Percentiles rank a stretch among this genome's conserved stretches.
These are phyloP conservation scores for Dusona sp. DNA, from an alignment of 2,888 invertebrate species.

Conservation along the genomic window DNA sequence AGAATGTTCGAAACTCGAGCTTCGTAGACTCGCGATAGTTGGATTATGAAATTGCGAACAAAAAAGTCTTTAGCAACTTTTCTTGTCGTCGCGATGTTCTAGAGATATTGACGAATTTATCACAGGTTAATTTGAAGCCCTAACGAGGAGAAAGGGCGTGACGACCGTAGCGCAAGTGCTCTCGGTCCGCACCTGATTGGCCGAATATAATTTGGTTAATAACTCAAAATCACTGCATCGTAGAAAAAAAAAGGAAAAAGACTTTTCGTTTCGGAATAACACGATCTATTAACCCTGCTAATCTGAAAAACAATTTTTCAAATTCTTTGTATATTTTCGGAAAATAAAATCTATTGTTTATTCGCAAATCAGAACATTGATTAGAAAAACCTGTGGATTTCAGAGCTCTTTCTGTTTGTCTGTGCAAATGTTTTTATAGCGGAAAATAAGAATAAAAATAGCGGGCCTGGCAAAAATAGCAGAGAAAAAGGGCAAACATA, in stretches of 20 bases:
- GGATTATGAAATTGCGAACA: not conserved
- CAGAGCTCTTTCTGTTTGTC: not conserved
- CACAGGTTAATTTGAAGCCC: not conserved
- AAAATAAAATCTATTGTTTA: constrained; percentile 3
- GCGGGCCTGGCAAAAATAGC: not conserved
- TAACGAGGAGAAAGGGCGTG: not conserved
- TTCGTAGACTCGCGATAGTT: not conserved
- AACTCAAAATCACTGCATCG: not conserved
- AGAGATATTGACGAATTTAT: not conserved
- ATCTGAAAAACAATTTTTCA: not conserved
- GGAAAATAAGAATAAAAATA: not conserved
- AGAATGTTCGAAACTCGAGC: not conserved
- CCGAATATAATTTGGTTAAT: not conserved
- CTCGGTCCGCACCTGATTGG: not conserved
- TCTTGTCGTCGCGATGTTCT: not conserved
- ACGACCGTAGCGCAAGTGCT: not conserved
- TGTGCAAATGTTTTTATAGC: constrained; percentile 4
- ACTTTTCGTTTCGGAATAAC: not conserved
- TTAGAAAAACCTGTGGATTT: not conserved
- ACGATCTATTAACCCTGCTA: not conserved
- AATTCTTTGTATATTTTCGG: not conserved
- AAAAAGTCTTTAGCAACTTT: not conserved
- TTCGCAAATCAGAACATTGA: not conserved
- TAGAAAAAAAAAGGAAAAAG: not conserved
- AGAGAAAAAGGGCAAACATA: constrained; percentile 15